Evolutionary conservation across 1,140 invertebrate species (phyloP), one percentile per base, ranked within the genome.

Genomic region (Olivierus martensii): DNA sequence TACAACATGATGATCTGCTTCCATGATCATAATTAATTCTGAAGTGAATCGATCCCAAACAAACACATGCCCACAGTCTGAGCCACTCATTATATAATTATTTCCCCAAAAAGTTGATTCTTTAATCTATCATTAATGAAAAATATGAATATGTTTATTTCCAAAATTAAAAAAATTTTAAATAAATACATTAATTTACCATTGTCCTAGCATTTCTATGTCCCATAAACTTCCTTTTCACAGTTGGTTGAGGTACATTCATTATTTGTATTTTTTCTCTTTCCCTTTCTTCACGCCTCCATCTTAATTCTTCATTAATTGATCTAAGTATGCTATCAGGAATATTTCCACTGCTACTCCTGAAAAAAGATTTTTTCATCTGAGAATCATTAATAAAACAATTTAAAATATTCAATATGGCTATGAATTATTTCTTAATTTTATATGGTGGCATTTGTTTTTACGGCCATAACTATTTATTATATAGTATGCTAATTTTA

Each of bases 61-160:
- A 66, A 84, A 96, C 15, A 97, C 80, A 69, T 94, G 79, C n/a
- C 87, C 84, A 72, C 90, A 95, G 67, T 97, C 92, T 19, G 89
- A 94, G 2, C 92, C 92, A 53, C 89, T 94, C 37, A 93, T 75
- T 15, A 96, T 73, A 68, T 81, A 96, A 69, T 96, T 84, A 64
- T 84, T 74, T 42, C 87, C 87, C 84, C 85, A 92, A 66, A 91
- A 92, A 53, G 81, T 83, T 1, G 85, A 83, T 68, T 90, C 84
- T 70, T 91, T 91, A 46, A 92, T 90, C 84, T 85, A 61, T 35
- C 7, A 28, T 28, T 28, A 3, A 28, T 28, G 22, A 15, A 71
- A 69, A 63, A 68, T 12, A 37, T 46, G 37, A 18, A 15, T 11
- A n/a, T 28, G 15, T 41, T 46, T 50, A 28, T 38, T 21, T 17